These are phyloP conservation scores for Alca torda DNA, from an alignment of 2,797 vertebrate species.

Conservation along the genomic window DNA sequence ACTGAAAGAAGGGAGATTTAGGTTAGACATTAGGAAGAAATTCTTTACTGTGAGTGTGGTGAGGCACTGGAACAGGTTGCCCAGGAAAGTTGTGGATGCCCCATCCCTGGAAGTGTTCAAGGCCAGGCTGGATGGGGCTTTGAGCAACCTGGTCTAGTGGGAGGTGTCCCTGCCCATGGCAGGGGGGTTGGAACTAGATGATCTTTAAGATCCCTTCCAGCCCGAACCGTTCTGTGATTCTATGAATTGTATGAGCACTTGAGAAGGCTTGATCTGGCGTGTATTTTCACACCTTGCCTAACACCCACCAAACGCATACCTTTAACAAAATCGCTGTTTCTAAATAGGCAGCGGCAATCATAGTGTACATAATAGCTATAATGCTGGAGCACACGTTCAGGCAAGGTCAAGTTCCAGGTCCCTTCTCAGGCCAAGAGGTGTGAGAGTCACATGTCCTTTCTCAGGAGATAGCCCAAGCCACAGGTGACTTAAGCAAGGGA, in stretches of 20 bases:
- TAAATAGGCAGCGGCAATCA: rapidly evolving
- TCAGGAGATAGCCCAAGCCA: not conserved
- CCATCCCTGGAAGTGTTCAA: too few relatives aligned
- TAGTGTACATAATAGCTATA: rapidly evolving
- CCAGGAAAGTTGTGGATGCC: too few relatives aligned
- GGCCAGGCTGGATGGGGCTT: too few relatives aligned
- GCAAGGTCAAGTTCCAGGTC: not conserved
- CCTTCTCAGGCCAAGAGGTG: not conserved
- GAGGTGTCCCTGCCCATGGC: too few relatives aligned
- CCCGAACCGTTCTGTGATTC: too few relatives aligned
- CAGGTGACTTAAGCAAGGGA: rapidly evolving
- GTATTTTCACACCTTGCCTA: not conserved
- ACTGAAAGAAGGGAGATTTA: too few relatives aligned
- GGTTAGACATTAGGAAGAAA: too few relatives aligned
- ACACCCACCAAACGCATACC: rapidly evolving
- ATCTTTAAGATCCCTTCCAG: too few relatives aligned
- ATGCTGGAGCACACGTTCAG: rapidly evolving
- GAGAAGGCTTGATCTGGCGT: not conserved
- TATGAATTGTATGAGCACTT: not conserved
- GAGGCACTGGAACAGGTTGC: too few relatives aligned
- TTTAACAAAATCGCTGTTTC: not conserved
- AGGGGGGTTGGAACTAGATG: too few relatives aligned
- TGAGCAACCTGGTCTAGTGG: too few relatives aligned
- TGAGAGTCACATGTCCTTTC: not conserved
- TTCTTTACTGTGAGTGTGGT: too few relatives aligned